Base-by-base conservation (phyloP, 2,113 vertebrate species). In the Colossoma macropomum region DNA sequence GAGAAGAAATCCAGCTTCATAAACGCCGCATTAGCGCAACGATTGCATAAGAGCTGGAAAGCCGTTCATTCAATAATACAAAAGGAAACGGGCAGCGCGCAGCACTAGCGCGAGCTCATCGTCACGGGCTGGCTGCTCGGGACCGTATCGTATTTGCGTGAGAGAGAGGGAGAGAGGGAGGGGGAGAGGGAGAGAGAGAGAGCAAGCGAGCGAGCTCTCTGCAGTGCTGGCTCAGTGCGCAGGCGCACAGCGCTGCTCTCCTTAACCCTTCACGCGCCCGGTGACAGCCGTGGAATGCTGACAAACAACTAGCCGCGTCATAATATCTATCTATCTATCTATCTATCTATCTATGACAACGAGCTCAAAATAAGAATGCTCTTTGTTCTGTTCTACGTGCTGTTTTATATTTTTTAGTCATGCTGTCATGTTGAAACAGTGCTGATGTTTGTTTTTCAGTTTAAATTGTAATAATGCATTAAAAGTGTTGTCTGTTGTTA, bases 201-300 rank as follows among this genome's bases (percentile, higher is more conserved):
- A 21, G 34, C 3, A 9, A 6, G 41, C 4, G 10, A n/a, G 59
- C 12, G 59, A n/a, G 59, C 69, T 50, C 32, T 81, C 88, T 85
- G 82, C 82, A 86, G 84, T 79, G 70, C 4, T 12, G 23, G 32
- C 7, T 11, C 23, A 82, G 0, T 34, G 82, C 89, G 89, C 90
- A 89, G 86, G 90, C 87, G 88, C 88, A 25, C 0, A 12, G 30
- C 0, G 0, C 0, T 4, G 28, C 3, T 28, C 0, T 25, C 13
- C 1, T 2, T 73, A 62, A 62, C 71, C 1, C 13, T 30, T 30
- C 19, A n/a, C 4, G 25, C 27, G 48, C 48, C 48, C n/a, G 32
- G 66, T 17, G n/a, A 76, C 59, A 10, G 23, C 23, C 4, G 52
- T 17, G 56, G 56, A 59, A 59, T 59, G 12, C 23, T 23, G 56